Evolutionary conservation across 2,113 vertebrate genomes (phyloP).

Genomic region (Morone chrysops): DNA sequence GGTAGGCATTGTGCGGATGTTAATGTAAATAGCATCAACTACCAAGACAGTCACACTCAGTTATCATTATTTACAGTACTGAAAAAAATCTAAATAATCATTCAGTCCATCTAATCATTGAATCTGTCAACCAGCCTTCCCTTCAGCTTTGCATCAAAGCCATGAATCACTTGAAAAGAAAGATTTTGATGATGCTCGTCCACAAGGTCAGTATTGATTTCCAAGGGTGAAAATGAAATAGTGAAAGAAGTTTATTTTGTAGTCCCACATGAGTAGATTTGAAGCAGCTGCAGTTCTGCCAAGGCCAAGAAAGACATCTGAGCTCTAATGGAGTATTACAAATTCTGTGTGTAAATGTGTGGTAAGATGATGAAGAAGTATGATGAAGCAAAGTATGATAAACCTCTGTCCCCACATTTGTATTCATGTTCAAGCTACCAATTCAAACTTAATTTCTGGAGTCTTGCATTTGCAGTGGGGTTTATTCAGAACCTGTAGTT

Average conservation of each 20-base stretch:
- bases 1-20: not conserved
- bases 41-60: too few species aligned
- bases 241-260: conserved; percentile 33
- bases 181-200: conserved; percentile 36
- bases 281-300: conserved; percentile 55
- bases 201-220: conserved; percentile 62
- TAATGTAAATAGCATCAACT: conserved; percentile 2
- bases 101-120: conserved; percentile 17
- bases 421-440: not conserved
- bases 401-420: not conserved
- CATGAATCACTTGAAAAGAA: conserved; percentile 25
- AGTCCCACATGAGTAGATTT: conserved; percentile 55
- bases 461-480: not conserved
- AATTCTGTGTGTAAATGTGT: conserved; percentile 29
- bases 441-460: not conserved
- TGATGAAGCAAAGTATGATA: conserved; percentile 11
- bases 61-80: not conserved
- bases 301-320: conserved; percentile 60
- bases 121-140: conserved; percentile 30
- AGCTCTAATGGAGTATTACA: conserved; percentile 51
- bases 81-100: conserved; percentile 30
- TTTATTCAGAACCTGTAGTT: conserved; percentile 1
- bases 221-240: conserved; percentile 48
- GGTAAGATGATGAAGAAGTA: conserved; percentile 23
- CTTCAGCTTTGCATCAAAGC: conserved; percentile 6